Conservation (phyloP, 2,888 invertebrate genomes). For the Oasisia sp. region DNA sequence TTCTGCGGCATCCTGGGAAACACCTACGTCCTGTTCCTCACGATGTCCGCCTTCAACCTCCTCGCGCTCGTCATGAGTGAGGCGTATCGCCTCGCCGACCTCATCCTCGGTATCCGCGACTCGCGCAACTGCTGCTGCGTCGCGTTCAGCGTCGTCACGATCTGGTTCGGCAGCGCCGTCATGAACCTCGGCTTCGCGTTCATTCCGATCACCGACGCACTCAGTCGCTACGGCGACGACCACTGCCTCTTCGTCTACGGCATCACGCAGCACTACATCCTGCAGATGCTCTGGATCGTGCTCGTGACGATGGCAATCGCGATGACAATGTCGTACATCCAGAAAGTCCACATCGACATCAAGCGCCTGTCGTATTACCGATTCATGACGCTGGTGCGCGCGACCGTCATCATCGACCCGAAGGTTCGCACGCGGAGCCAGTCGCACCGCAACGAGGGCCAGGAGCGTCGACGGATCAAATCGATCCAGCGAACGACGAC, state of each 20-base stretch:
- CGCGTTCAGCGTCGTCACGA: slow-evolving; percentile 89
- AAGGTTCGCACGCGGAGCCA: slow-evolving; percentile 28
- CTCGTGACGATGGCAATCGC: slow-evolving; percentile 87
- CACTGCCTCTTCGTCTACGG: slow-evolving; percentile 86
- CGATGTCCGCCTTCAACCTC: slow-evolving; percentile 91
- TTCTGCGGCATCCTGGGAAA: slow-evolving; percentile 85
- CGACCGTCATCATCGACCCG: slow-evolving; percentile 43
- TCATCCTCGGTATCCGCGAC: slow-evolving; percentile 40
- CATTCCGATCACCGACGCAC: slow-evolving; percentile 73
- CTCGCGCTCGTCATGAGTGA: slow-evolving; percentile 68
- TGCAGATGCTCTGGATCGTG: slow-evolving; percentile 89
- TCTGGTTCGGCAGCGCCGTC: slow-evolving; percentile 91
- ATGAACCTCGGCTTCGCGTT: slow-evolving; percentile 80
- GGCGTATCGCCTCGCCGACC: slow-evolving; percentile 57
- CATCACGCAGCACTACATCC: slow-evolving; percentile 87
- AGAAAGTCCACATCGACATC: slow-evolving; percentile 75
- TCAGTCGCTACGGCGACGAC: slow-evolving; percentile 68
- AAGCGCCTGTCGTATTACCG: slow-evolving; percentile 44
- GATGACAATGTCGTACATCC: slow-evolving; percentile 84
- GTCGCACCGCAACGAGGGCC: slow-evolving; percentile 29
- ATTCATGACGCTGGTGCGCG: slow-evolving; percentile 41
- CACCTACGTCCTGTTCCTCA: slow-evolving; percentile 86
- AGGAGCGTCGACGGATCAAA: slow-evolving; percentile 40
- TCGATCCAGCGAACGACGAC: slow-evolving; percentile 37
- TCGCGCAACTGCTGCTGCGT: slow-evolving; percentile 73